These are phyloP conservation scores for Cydia pomonella DNA, from an alignment of 1,140 invertebrate species.

Conservation along the genomic window DNA sequence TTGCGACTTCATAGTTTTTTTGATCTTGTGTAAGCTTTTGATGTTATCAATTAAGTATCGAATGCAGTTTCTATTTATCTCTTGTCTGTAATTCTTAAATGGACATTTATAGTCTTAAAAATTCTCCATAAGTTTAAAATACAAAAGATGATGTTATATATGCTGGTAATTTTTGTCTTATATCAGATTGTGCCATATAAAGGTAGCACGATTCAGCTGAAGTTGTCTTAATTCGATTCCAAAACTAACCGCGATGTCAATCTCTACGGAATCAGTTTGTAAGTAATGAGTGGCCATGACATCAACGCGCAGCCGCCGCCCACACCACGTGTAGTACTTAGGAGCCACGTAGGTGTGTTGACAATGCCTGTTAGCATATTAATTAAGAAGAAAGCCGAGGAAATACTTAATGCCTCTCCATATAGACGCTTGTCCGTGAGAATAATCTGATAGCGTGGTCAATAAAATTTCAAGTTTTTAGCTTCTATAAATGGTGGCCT, in stretches of 20 bases:
- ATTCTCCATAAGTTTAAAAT: too few relatives aligned
- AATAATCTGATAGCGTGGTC: constrained; percentile 27
- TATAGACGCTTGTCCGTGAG: constrained; percentile 41
- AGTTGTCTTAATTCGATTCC: background rate
- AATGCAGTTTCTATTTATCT: too few relatives aligned
- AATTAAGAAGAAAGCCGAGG: constrained; percentile 73
- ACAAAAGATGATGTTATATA: too few relatives aligned
- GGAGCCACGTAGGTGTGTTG: constrained; percentile 61
- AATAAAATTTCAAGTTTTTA: constrained; percentile 30
- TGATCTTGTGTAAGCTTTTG: too few relatives aligned
- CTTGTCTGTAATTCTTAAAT: too few relatives aligned
- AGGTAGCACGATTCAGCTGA: background rate
- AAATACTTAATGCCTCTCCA: constrained; percentile 61
- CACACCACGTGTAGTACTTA: constrained; percentile 51
- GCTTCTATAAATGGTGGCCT: constrained; percentile 22
- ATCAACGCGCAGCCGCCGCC: constrained; percentile 49
- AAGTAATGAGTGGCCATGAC: constrained; percentile 51
- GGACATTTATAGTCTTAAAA: too few relatives aligned
- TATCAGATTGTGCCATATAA: too few relatives aligned
- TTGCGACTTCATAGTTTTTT: background rate
- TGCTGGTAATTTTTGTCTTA: too few relatives aligned
- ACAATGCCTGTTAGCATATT: constrained; percentile 74
- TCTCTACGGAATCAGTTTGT: constrained; percentile 25
- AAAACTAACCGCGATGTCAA: background rate
- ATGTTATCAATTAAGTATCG: too few relatives aligned